A percentile compares a stretch with the other conserved stretches of the same genome.
Conservation (phyloP, 2,888 invertebrate genomes). For the Xestia rhomboidea region DNA sequence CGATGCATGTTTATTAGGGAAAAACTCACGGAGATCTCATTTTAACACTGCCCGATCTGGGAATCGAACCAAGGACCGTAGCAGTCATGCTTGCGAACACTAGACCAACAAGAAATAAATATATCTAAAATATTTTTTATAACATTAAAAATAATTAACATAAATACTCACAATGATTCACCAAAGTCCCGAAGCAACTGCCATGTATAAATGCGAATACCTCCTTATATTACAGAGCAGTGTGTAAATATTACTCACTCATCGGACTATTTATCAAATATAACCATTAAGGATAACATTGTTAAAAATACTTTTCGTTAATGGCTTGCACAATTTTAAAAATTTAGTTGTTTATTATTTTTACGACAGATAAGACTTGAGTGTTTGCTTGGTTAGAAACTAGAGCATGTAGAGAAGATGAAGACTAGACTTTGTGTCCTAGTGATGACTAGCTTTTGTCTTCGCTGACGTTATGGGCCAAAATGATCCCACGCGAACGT, state of each 20-base stretch:
- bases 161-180: slow-evolving; percentile 23
- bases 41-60: neutral
- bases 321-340: slow-evolving; percentile 24
- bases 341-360: slow-evolving; percentile 10
- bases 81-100: neutral
- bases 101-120: neutral
- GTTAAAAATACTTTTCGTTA: slow-evolving; percentile 27
- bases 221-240: neutral
- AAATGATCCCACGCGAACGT: neutral
- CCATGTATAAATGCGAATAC: neutral
- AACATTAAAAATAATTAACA: neutral
- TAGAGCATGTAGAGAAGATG: neutral
- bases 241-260: neutral
- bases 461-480: neutral
- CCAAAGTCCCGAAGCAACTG: slow-evolving; percentile 4
- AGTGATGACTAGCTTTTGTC: neutral
- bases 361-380: slow-evolving; percentile 20
- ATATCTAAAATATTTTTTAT: neutral
- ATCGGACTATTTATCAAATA: slow-evolving; percentile 25
- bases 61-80: neutral
- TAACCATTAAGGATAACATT: slow-evolving; percentile 40
- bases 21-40: neutral
- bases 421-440: neutral
- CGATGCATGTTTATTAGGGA: neutral
- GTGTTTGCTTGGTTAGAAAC: neutral